Evolutionary conservation across 2,113 vertebrate genomes (phyloP), one percentile per base, ranked within the genome.

Genomic region (Danionella cerebrum): DNA sequence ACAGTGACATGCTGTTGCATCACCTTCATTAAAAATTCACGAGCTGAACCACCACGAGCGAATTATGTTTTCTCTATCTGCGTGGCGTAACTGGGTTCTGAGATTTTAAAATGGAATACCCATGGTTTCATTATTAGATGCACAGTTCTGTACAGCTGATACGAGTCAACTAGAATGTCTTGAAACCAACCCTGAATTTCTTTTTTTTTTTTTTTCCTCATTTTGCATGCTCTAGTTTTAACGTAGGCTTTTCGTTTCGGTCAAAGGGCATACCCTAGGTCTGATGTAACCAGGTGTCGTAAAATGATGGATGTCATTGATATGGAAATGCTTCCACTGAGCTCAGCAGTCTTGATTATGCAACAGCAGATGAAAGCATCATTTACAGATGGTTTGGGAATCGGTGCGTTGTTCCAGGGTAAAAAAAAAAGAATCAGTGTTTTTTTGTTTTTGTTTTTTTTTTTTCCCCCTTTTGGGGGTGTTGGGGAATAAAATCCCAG

Each of bases 11-110:
- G 22, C 66, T 51, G 54, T 69, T 14, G 11, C 66, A 29, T 59
- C 53, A 53, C 42, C 22, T 48, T 45, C 22, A 59, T 69, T 69
- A 69, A 59, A 48, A 50, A 69, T 58, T 27, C 22, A 45, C 36
- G 27, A 36, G 11, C 50, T 38, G 8, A 38, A 36, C 27, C 47
- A n/a, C n/a, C 42, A 12, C 27, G 10, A 42, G 16, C 5, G 8
- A 58, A 57, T 48, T 53, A 38, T 55, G 35, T 12, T 65, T 19
- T 25, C 36, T 7, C 29, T 1, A 44, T 42, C 39, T 6, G 10
- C 18, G 24, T 44, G 41, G 19, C 39, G 44, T 42, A 6, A n/a
- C 39, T 42, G 35, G 25, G n/a, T 19, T 22, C 11, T 31, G 57
- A 60, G 9, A 38, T 31, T 6, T 25, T 3, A 18, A 44, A 13